These are phyloP conservation scores for Zoanthus sociatus DNA, from an alignment of 92 coral and sea anemone species.

Conservation along the genomic window DNA sequence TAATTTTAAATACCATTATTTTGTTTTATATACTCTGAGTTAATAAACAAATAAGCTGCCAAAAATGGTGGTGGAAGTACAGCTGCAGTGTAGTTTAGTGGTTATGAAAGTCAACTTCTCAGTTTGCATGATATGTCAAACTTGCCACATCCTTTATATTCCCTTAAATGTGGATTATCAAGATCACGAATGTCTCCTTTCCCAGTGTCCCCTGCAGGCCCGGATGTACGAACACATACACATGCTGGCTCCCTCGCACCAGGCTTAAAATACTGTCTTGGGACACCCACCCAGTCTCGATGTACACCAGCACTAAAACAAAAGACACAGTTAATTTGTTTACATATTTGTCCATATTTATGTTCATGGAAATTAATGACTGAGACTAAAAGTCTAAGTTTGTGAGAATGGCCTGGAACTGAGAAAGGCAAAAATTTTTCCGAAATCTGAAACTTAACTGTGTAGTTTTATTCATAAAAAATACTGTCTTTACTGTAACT, in stretches of 20 bases:
- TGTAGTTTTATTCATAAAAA: too few species aligned
- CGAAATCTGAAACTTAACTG: too few species aligned
- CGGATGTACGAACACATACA: slow-evolving; percentile 78
- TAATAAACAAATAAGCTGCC: too few species aligned
- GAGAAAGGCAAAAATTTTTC: too few species aligned
- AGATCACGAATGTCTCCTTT: slow-evolving; percentile 78
- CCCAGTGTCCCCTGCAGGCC: slow-evolving; percentile 72
- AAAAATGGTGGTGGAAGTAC: too few species aligned
- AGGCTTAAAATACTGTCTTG: slow-evolving; percentile 77
- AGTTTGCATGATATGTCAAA: neutral
- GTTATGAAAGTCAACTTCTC: neutral
- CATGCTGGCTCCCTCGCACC: slow-evolving; percentile 68
- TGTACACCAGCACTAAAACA: neutral
- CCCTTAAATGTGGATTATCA: slow-evolving; percentile 65
- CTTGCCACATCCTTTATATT: neutral
- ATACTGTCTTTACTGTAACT: too few species aligned
- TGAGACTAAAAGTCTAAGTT: too few species aligned
- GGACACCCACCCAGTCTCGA: slow-evolving; percentile 76
- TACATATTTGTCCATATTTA: neutral
- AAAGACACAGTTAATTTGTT: neutral
- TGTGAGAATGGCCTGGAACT: too few species aligned
- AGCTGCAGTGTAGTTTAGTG: too few species aligned
- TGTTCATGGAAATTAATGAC: too few species aligned
- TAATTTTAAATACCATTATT: too few species aligned
- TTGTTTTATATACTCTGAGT: too few species aligned